Evolutionary conservation across 2,113 vertebrate species (phyloP).

Genomic region (Etia nguti): DNA sequence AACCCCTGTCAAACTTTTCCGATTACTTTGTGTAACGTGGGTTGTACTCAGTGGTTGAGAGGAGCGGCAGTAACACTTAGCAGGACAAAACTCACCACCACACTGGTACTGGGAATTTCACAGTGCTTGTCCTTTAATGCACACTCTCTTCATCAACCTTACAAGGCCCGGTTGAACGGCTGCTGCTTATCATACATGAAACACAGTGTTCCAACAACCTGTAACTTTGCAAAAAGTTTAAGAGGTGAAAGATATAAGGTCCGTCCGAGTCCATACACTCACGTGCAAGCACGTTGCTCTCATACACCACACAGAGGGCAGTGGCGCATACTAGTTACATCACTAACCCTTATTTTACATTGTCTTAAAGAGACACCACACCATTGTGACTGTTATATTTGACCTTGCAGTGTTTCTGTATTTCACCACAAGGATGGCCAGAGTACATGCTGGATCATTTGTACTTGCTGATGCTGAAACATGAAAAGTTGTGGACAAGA

Average conservation of each 20-base stretch:
- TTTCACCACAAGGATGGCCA: background rate
- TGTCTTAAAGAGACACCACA: background rate
- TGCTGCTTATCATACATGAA: background rate
- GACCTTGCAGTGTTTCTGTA: background rate
- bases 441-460: background rate
- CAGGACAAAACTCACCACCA: background rate
- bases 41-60: background rate
- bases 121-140: background rate
- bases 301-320: background rate
- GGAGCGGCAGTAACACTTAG: background rate
- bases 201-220: background rate
- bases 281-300: background rate
- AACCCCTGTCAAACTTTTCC: background rate
- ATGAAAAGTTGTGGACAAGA: background rate
- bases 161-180: background rate
- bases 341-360: background rate
- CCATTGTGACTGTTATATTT: background rate
- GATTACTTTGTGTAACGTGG: background rate
- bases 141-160: background rate
- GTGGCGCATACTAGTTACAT: background rate
- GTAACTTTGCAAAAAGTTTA: background rate
- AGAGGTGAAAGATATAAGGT: background rate
- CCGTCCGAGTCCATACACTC: background rate
- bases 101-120: background rate
- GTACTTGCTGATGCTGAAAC: background rate